Conservation (phyloP, 2,888 invertebrate species). For the Oithona nana region DNA sequence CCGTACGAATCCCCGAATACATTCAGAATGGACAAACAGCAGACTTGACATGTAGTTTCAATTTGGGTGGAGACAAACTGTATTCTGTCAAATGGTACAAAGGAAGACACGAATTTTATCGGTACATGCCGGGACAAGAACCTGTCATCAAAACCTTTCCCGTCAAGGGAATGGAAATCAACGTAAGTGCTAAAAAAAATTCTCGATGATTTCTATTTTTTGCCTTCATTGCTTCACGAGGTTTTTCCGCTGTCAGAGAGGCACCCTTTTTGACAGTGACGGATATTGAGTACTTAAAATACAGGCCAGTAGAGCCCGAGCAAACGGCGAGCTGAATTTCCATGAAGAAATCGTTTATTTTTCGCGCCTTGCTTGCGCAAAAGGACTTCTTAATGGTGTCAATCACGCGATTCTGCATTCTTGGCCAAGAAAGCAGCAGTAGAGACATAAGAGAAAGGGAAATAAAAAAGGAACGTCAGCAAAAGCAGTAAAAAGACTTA, state of each 20-base stretch:
- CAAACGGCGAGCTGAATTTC: too few relatives aligned
- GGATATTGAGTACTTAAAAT: too few relatives aligned
- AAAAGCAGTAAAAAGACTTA: too few relatives aligned
- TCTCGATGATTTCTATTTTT: neutral
- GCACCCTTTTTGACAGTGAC: too few relatives aligned
- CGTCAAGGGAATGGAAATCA: slow-evolving; percentile 17
- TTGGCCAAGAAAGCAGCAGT: too few relatives aligned
- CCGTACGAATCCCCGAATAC: slow-evolving; percentile 14
- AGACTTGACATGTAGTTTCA: slow-evolving; percentile 16
- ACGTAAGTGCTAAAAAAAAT: slow-evolving; percentile 7
- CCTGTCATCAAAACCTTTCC: slow-evolving; percentile 14
- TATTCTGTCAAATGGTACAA: slow-evolving; percentile 17
- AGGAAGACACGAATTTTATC: slow-evolving; percentile 16
- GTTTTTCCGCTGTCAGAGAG: too few relatives aligned
- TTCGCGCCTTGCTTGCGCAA: neutral
- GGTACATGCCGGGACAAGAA: slow-evolving; percentile 15
- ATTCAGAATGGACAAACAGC: slow-evolving; percentile 14
- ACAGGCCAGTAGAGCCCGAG: too few relatives aligned
- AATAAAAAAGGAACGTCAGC: too few relatives aligned
- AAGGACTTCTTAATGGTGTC: neutral
- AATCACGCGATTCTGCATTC: neutral
- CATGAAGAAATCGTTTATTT: neutral
- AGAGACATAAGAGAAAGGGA: too few relatives aligned
- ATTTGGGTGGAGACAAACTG: slow-evolving; percentile 11
- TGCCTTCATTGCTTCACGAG: too few relatives aligned